Base-by-base conservation (phyloP, 1,140 invertebrate genomes). In the Camponotus floridanus region DNA sequence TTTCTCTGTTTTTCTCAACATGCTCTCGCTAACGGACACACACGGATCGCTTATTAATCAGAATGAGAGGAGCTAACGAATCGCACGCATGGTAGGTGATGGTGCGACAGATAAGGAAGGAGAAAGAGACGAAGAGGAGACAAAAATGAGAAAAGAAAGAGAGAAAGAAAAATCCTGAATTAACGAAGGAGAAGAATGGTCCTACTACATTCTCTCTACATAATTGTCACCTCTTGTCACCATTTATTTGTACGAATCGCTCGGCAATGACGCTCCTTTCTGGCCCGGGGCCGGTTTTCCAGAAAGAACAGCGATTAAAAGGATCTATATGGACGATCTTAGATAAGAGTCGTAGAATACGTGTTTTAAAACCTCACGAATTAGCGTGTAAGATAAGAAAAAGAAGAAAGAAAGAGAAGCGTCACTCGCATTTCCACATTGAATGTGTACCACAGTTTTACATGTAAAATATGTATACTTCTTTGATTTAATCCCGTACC, bases 161-260 rank as follows among this genome's bases (percentile, higher is more conserved):
- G 45, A 21, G 65, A 78, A 18, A 15, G 5, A 62, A 9, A 62
- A 31, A 26, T 61, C 36, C 65, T 26, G 45, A 36, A 51, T 71
- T 76, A 76, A 76, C 21, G 39, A 4, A 26, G 21, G 78, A 74
- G 42, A 26, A 42, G 71, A 65, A 78, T 48, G 39, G n/a, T 64
- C 0, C 48, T 73, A 62, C 7, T 90, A 88, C 62, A 48, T 71
- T 91, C 48, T 13, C 48, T 13, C 15, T 51, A 86, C 89, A 89
- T 91, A 91, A 92, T 90, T 92, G 91, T 92, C 91, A 90, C 83
- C 86, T 76, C 67, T 74, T 88, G 92, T 92, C 91, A 89, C 61
- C 55, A 76, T 91, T 86, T 81, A 85, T 92, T 92, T 89, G 64
- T 76, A 86, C 65, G 48, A 92, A 89, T 92, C 84, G 79, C 68